Conservation (phyloP, 2,888 invertebrate species). For the Chirona hameri region DNA sequence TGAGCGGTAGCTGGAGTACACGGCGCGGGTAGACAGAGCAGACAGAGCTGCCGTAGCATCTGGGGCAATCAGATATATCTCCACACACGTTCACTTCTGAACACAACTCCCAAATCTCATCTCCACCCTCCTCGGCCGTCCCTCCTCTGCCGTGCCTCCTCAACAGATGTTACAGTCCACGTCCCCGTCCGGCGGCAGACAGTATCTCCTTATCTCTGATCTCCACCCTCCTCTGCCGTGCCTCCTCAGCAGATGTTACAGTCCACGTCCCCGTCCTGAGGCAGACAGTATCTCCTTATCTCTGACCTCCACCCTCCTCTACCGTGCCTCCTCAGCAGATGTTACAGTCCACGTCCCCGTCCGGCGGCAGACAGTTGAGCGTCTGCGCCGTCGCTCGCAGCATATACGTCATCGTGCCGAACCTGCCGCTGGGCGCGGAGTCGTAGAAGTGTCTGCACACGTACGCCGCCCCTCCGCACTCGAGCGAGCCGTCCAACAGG, state of each 20-base stretch:
- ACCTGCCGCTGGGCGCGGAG: slow-evolving; percentile 95
- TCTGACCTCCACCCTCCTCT: no score
- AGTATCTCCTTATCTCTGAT: no score
- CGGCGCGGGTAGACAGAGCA: no score
- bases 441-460: slow-evolving; percentile 97
- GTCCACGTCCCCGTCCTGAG: neutral
- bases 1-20: no score
- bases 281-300: no score
- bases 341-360: slow-evolving; percentile 71
- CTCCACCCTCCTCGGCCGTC: no score
- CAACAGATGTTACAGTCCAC: slow-evolving; percentile 60
- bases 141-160: no score
- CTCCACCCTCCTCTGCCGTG: no score
- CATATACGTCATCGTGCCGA: slow-evolving; percentile 75
- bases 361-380: slow-evolving; percentile 68
- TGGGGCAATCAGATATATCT: no score
- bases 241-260: slow-evolving; percentile 44
- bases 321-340: slow-evolving; percentile 35
- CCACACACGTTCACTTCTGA: no score
- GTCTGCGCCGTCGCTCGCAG: slow-evolving; percentile 71
- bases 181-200: slow-evolving; percentile 70
- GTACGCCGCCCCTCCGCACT: slow-evolving; percentile 89
- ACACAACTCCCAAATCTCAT: no score
- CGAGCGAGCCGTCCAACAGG: slow-evolving; percentile 56
- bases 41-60: no score